These are phyloP conservation scores for Apodemia duryi DNA, from an alignment of 2,888 invertebrate species.

Conservation along the genomic window DNA sequence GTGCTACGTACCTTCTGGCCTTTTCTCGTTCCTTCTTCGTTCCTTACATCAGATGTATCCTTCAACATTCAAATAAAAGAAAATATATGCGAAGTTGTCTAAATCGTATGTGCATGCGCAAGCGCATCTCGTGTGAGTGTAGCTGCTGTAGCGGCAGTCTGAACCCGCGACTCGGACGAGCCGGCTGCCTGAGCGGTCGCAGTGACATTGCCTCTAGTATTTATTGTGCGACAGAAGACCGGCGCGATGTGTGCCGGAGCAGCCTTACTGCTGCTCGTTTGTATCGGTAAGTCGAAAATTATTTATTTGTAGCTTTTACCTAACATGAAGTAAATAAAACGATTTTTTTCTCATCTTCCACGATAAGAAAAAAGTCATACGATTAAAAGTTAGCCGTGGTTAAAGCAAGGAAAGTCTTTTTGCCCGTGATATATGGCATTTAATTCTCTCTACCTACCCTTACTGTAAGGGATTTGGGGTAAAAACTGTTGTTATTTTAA, in stretches of 20 bases:
- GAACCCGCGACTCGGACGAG: constrained; percentile 20
- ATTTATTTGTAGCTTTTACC: background rate
- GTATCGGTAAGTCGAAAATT: constrained; percentile 44
- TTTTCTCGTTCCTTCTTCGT: too few species aligned
- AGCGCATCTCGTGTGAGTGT: constrained; percentile 1
- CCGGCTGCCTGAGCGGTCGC: constrained; percentile 19
- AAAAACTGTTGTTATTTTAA: too few species aligned
- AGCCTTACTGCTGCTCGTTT: constrained; percentile 40
- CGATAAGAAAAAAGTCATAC: too few species aligned
- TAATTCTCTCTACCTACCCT: too few species aligned
- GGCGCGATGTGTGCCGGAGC: constrained; percentile 36
- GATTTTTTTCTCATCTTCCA: too few species aligned
- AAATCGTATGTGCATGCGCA: background rate
- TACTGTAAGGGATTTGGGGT: too few species aligned
- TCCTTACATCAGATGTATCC: too few species aligned
- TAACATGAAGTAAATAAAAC: background rate
- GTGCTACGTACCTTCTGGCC: too few species aligned
- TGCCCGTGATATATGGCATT: too few species aligned
- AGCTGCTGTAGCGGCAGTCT: constrained; percentile 4
- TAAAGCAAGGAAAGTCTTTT: too few species aligned
- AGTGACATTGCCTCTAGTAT: constrained; percentile 11
- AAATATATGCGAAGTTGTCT: background rate
- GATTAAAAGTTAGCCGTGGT: too few species aligned
- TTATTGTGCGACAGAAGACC: constrained; percentile 15
- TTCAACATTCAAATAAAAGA: too few species aligned